Evolutionary conservation across 2,888 invertebrate species (phyloP), one percentile per base, ranked within the genome.

Genomic region (Parnassius apollo): DNA sequence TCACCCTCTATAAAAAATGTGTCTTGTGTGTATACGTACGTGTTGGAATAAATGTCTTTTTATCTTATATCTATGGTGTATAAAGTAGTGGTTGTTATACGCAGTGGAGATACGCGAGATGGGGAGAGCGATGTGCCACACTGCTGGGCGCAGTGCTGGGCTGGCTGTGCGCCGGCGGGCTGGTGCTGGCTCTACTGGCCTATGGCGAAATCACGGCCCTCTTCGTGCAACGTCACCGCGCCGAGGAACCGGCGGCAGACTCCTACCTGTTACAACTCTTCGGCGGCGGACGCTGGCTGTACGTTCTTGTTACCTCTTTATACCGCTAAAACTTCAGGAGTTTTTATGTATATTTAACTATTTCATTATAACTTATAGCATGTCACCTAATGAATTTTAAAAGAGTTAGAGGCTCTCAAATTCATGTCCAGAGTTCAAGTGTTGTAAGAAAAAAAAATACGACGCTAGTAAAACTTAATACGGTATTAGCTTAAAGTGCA

Each of bases 141-240:
- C 22, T 71, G 0, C 45, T 75, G 1, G 83, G 85, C 22, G 82
- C 79, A 22, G 3, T 73, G 13, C 65, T 80, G 13, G 81, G 79
- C 0, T 75, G 76, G 71, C n/a, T 73, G 2, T 79, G 83, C 64
- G 81, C 92, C 0, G 73, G 79, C 54, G 89, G 85, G 11, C 80
- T 90, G 61, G 92, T 94, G 46, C 80, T 88, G n/a, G 93, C 93
- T 65, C 93, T 94, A 46, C 88, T 93, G 53, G 83, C 93, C 49
- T 94, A 94, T 81, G 94, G 94, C 1, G 93, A 94, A 76, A 87
- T 94, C 59, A 93, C 94, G 0, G 88, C 94, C 22, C 82, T 94
- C 22, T 88, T 94, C 78, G 93, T 94, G 59, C 86, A 89, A 71
- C 78, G 94, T 1, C 89, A 91, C 74, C 77, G 76, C 59, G 82